These are phyloP conservation scores for Adelosebastes latens DNA, from an alignment of 2,797 vertebrate genomes.

Conservation along the genomic window DNA sequence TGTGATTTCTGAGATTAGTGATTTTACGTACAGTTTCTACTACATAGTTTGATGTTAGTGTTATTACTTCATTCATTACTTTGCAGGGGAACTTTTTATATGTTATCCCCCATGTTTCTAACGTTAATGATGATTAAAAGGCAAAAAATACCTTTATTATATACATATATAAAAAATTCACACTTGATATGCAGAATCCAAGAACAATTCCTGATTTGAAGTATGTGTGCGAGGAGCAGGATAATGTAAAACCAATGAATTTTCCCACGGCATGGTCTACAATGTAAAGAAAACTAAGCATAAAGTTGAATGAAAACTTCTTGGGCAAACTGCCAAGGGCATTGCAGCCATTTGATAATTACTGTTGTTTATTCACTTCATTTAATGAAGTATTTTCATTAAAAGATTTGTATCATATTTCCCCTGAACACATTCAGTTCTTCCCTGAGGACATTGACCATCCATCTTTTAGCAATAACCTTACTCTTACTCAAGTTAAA, in stretches of 20 bases:
- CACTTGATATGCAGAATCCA: too few species aligned
- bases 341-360: background rate
- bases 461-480: background rate
- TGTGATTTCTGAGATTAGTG: background rate
- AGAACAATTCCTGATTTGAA: background rate
- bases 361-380: background rate
- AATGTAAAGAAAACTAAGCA: background rate
- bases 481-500: background rate
- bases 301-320: background rate
- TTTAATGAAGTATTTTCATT: background rate
- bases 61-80: too few species aligned
- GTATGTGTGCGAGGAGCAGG: fast-evolving
- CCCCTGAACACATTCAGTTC: background rate
- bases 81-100: too few species aligned
- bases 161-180: too few species aligned
- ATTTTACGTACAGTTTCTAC: background rate
- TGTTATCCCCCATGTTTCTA: too few species aligned
- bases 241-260: background rate
- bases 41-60: too few species aligned
- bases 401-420: background rate
- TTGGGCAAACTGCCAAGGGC: background rate
- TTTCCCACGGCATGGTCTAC: fast-evolving
- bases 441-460: background rate
- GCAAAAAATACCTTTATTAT: too few species aligned
- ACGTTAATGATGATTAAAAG: too few species aligned